Evolutionary conservation across 2,888 invertebrate genomes (phyloP).

Genomic region (Pyrochroa serraticornis): DNA sequence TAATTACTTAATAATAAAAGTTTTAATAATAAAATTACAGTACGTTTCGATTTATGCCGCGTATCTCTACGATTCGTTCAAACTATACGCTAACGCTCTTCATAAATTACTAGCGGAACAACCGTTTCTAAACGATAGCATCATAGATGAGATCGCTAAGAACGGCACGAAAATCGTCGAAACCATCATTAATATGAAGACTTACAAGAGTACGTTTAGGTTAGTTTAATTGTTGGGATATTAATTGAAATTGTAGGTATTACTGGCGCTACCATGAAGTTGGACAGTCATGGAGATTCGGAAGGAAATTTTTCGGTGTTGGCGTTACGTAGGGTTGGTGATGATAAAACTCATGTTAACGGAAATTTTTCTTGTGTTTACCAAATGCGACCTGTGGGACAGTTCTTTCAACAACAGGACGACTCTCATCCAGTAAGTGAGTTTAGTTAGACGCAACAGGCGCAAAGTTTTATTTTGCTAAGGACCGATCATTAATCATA

Average conservation of each 20-base stretch:
- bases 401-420: slow-evolving; percentile 73
- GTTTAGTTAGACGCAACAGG: slow-evolving; percentile 11
- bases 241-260: slow-evolving; percentile 69
- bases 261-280: slow-evolving; percentile 89
- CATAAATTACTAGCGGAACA: slow-evolving; percentile 70
- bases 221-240: no score
- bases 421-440: slow-evolving; percentile 74
- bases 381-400: slow-evolving; percentile 84
- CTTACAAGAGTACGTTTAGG: slow-evolving; percentile 80
- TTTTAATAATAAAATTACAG: slow-evolving; percentile 60
- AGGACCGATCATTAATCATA: no score
- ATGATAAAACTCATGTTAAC: slow-evolving; percentile 53
- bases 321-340: slow-evolving; percentile 66
- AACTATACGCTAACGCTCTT: slow-evolving; percentile 83
- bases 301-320: slow-evolving; percentile 97
- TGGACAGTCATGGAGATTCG: slow-evolving; percentile 93
- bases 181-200: slow-evolving; percentile 81
- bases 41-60: slow-evolving; percentile 91
- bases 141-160: slow-evolving; percentile 72
- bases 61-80: slow-evolving; percentile 93
- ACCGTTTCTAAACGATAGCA: slow-evolving; percentile 64
- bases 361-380: slow-evolving; percentile 72
- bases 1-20: background rate
- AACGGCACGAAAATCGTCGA: slow-evolving; percentile 89
- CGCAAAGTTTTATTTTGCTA: slow-evolving; percentile 13